A percentile compares a stretch with the other conserved stretches of the same genome.
These are phyloP conservation scores for Leptura quadrifasciata DNA, from an alignment of 2,888 invertebrate species.

Conservation along the genomic window DNA sequence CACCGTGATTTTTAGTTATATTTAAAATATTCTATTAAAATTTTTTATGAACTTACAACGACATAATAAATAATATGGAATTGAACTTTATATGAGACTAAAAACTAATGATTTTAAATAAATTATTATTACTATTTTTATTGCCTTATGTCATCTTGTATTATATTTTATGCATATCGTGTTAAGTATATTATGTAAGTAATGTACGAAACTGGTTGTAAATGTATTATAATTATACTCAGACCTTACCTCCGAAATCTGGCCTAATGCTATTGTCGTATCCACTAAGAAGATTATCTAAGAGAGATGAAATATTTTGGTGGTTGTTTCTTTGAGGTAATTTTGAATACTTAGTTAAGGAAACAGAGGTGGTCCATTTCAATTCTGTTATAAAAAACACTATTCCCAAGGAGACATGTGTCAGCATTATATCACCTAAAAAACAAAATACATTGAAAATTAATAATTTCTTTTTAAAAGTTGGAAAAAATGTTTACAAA, in stretches of 20 bases:
- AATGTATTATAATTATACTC: not conserved
- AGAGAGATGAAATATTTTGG: constrained; percentile 83
- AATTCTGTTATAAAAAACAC: constrained; percentile 50
- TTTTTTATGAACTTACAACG: too few species aligned
- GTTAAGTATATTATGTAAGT: too few species aligned
- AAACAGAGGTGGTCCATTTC: constrained; percentile 50
- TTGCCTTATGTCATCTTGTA: too few species aligned
- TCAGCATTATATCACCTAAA: constrained; percentile 19
- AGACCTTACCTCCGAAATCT: constrained; percentile 82
- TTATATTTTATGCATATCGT: too few species aligned
- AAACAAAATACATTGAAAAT: not conserved
- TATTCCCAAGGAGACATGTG: constrained; percentile 13
- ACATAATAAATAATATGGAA: too few species aligned
- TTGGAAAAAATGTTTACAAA: too few species aligned
- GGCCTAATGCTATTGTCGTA: constrained; percentile 89
- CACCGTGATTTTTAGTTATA: too few species aligned
- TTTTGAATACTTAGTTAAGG: constrained; percentile 49
- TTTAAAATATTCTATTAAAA: too few species aligned
- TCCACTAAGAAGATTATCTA: constrained; percentile 84
- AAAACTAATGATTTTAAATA: too few species aligned
- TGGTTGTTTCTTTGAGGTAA: constrained; percentile 80
- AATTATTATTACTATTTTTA: too few species aligned
- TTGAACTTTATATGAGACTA: too few species aligned
- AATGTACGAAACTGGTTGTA: not conserved
- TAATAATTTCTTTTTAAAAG: not conserved